Conservation (phyloP, 2,888 invertebrate species). For the Stenichneumon culpator region DNA sequence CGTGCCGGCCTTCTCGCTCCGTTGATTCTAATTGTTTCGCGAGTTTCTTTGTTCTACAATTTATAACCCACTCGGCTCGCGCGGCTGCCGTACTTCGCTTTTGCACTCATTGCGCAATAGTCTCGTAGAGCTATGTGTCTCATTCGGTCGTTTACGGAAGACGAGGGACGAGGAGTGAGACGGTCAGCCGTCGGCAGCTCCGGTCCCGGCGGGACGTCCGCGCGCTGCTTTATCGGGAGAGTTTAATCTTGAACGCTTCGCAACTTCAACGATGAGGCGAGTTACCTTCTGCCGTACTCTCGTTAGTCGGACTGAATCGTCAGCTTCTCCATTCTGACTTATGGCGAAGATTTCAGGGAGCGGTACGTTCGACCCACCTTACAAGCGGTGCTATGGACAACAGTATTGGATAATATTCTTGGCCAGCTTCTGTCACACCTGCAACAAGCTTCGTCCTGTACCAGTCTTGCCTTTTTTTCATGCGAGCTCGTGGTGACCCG, state of each 20-base stretch:
- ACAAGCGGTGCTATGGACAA: no score
- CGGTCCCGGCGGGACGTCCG: constrained; percentile 42
- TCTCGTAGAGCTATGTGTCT: constrained; percentile 1
- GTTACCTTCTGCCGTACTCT: background rate
- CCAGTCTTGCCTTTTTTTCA: background rate
- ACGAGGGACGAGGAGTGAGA: background rate
- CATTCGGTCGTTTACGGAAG: background rate
- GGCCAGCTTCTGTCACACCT: background rate
- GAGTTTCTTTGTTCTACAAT: constrained; percentile 64
- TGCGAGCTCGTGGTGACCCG: background rate
- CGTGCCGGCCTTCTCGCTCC: constrained; percentile 54
- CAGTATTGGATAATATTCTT: background rate
- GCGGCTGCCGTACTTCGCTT: constrained; percentile 1
- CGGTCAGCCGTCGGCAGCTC: constrained; percentile 30
- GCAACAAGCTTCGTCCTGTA: background rate
- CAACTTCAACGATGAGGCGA: constrained; percentile 1
- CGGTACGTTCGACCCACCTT: background rate
- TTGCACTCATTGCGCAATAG: constrained; percentile 46
- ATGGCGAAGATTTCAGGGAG: background rate
- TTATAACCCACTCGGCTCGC: constrained; percentile 34
- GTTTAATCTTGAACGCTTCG: constrained; percentile 32
- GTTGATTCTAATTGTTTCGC: constrained; percentile 65
- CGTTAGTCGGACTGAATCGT: background rate
- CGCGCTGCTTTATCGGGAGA: constrained; percentile 30
- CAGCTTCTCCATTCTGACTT: background rate